Evolutionary conservation across 2,888 invertebrate species (phyloP), one percentile per base, ranked within the genome.

Genomic region (Spilarctia lutea): DNA sequence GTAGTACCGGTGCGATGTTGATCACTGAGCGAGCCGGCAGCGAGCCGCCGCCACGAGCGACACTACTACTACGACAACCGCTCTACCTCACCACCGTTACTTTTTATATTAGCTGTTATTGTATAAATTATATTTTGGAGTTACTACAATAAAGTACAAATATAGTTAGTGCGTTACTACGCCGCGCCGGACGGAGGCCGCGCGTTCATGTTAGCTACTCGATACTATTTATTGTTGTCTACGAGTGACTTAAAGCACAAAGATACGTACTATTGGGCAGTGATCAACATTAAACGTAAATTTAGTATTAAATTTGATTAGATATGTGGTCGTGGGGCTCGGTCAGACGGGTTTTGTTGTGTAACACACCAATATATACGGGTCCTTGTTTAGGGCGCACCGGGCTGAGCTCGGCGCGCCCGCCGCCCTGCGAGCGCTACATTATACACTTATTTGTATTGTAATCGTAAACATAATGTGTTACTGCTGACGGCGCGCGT

Each of bases 181-280:
- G 77, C 86, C 86, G 89, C 90, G 91, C 87, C 87, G 93, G 94
- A 92, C 92, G 93, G 93, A 91, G 92, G 85, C 92, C 92, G 93
- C 91, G 91, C 90, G 86, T 82, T 81, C 85, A 86, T 88, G 91
- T 92, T 90, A 90, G 90, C 91, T 89, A 91, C 91, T 92, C 90
- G 89, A 87, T 89, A 90, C 91, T 93, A 91, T 92, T 89, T 92
- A 91, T 94, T 93, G 94, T 95, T 94, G 94, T 93, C 92, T 93
- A 92, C 92, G 93, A 93, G 93, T 92, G 94, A 94, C 92, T 92
- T 90, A 91, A 91, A 94, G 95, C 95, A 95, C 95, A 95, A 95
- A 95, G 91, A 95, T 95, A 95, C 95, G 95, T 95, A 96, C 95
- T 93, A 94, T 93, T 94, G 95, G 95, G 95, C 95, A 95, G 95